Conservation (phyloP, 2,113 vertebrate species). For the Caracal caracal region DNA sequence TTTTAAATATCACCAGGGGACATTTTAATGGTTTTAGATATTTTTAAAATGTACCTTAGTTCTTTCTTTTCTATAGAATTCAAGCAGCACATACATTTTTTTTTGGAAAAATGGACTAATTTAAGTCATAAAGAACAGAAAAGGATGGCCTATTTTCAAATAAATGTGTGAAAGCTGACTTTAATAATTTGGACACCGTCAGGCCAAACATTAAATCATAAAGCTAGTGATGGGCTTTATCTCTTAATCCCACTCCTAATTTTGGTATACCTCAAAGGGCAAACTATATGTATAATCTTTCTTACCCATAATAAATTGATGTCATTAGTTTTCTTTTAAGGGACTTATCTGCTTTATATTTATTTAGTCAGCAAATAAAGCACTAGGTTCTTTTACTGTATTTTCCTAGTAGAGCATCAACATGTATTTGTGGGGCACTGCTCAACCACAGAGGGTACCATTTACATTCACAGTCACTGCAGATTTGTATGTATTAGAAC, state of each 20-base stretch:
- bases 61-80: conserved; percentile 46
- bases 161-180: conserved; percentile 28
- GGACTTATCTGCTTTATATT: neutral
- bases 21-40: conserved; percentile 72
- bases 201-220: conserved; percentile 10
- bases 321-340: conserved; percentile 28
- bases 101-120: neutral
- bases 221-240: neutral
- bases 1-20: conserved; percentile 69
- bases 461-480: neutral
- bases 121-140: conserved; percentile 28
- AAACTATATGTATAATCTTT: neutral
- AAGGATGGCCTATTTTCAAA: conserved; percentile 46
- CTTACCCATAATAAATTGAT: neutral
- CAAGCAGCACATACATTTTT: conserved; percentile 21
- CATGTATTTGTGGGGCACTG: neutral
- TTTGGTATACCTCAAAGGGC: neutral
- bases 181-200: neutral
- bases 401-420: neutral
- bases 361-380: neutral
- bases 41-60: conserved; percentile 47
- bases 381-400: neutral
- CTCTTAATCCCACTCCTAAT: conserved; percentile 5
- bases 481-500: neutral
- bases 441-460: neutral